A percentile compares a stretch with the other conserved stretches of the same genome.
Evolutionary conservation across 2,888 invertebrate species (phyloP).

Genomic region (Masnerella sp.): DNA sequence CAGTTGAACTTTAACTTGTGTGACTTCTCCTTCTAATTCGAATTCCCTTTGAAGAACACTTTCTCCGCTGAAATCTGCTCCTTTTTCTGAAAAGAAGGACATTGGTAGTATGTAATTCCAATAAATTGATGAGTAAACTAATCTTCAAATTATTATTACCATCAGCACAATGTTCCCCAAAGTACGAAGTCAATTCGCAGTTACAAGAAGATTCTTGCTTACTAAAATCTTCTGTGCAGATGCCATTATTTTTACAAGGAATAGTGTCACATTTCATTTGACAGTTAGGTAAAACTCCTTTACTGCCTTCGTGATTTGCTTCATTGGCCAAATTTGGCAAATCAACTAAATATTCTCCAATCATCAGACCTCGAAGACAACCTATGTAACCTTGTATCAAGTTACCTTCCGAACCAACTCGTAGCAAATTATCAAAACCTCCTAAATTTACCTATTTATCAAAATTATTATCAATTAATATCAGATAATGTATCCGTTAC

Average conservation of each 20-base stretch:
- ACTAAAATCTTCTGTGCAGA: constrained; percentile 92
- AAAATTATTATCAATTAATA: no score
- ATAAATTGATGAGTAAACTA: neutral
- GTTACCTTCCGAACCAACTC: constrained; percentile 79
- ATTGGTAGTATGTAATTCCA: neutral
- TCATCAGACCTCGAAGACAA: constrained; percentile 91
- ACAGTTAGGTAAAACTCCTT: constrained; percentile 88
- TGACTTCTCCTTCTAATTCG: constrained; percentile 84
- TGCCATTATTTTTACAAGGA: constrained; percentile 92
- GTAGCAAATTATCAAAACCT: constrained; percentile 87
- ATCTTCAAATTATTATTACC: constrained; percentile 70
- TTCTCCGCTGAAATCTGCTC: constrained; percentile 92
- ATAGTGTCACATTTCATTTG: constrained; percentile 93
- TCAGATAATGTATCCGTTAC: no score
- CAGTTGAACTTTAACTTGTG: constrained; percentile 88
- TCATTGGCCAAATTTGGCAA: constrained; percentile 85
- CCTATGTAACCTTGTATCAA: constrained; percentile 88
- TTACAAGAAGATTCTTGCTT: constrained; percentile 92
- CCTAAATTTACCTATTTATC: constrained; percentile 92
- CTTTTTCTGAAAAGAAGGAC: constrained; percentile 86
- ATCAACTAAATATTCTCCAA: constrained; percentile 89
- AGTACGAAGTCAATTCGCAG: constrained; percentile 93
- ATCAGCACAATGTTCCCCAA: constrained; percentile 91
- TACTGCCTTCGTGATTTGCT: constrained; percentile 84
- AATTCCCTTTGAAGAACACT: constrained; percentile 89